Conservation (phyloP, 2,888 invertebrate species). For the Dione vanillae region DNA sequence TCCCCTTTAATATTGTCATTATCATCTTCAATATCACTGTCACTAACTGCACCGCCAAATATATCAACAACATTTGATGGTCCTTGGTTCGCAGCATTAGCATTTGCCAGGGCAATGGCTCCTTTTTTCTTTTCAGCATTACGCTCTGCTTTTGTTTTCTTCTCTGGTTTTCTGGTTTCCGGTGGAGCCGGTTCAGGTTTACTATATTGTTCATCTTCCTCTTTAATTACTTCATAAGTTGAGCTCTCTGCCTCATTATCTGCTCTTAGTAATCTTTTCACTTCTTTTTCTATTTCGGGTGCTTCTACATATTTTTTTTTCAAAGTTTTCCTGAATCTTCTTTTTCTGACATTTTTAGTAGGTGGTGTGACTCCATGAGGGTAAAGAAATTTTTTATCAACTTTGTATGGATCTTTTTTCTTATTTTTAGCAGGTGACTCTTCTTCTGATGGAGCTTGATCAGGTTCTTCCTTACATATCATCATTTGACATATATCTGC, state of each 20-base stretch:
- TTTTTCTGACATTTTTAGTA: slow-evolving; percentile 95
- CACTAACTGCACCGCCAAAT: slow-evolving; percentile 96
- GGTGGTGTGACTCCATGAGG: slow-evolving; percentile 99
- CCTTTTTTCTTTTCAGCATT: slow-evolving; percentile 47
- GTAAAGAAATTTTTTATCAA: slow-evolving; percentile 95
- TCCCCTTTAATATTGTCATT: slow-evolving; percentile 91
- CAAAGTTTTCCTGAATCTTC: slow-evolving; percentile 96
- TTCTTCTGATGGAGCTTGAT: slow-evolving; percentile 89
- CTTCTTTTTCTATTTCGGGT: slow-evolving; percentile 99
- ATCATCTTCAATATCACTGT: slow-evolving; percentile 92
- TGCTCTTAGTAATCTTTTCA: slow-evolving; percentile 94
- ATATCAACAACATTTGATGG: slow-evolving; percentile 87
- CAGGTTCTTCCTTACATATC: slow-evolving; percentile 95
- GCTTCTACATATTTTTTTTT: slow-evolving; percentile 99
- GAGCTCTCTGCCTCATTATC: slow-evolving; percentile 97
- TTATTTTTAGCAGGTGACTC: slow-evolving; percentile 91
- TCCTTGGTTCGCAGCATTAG: slow-evolving; percentile 52
- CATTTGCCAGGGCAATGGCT: slow-evolving; percentile 52
- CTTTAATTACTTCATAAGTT: slow-evolving; percentile 94
- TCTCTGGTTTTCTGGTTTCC: slow-evolving; percentile 59
- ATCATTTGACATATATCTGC: slow-evolving; percentile 97
- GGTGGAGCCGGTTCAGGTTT: slow-evolving; percentile 56
- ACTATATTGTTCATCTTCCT: slow-evolving; percentile 89
- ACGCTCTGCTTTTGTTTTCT: slow-evolving; percentile 63
- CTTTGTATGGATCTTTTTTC: slow-evolving; percentile 92